Base-by-base conservation (phyloP, 2,113 vertebrate species). In the Pelusios castaneus region DNA sequence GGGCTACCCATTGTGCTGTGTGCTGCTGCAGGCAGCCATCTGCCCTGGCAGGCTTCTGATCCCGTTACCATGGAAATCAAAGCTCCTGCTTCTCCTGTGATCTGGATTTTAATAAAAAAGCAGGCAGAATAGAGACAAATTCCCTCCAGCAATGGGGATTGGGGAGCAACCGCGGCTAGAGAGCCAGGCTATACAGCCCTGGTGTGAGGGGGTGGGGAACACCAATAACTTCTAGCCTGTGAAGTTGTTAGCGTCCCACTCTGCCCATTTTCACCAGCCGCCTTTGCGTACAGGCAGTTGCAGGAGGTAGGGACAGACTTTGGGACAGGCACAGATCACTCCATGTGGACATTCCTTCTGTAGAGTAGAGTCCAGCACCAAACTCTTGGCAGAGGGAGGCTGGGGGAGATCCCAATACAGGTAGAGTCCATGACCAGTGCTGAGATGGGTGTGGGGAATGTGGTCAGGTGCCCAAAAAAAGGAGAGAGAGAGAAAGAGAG, bases 31-130 rank as follows among this genome's bases (percentile, higher is more conserved):
- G 38, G 56, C 85, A 91, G 54, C 85, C 80, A 87, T 78, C 90
- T 91, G 85, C 85, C 56, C 81, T 67, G 80, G 80, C 73, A 83
- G 63, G 77, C 43, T 76, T 49, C 67, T 47, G 9, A 34, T 84
- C 38, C 73, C 16, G 75, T 92, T 84, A 58, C 85, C 87, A 88
- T 92, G 91, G 91, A 84, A 80, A 92, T 84, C 41, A 47, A 73
- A 88, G 80, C 58, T 88, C 85, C 80, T 51, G 29, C 77, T 16
- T 79, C 29, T 51, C 47, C 77, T n/a, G 45, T 31, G 13, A 51
- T 51, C 77, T 34, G 21, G 45, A 21, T 22, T 22, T 79, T 34
- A 79, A 49, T 21, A 79, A 79, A 47, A 51, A 34, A 51, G 47
- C 14, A 51, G 22, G 63, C 19, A 70, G 63, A 34, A 70, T n/a